Base-by-base conservation (phyloP, 2,797 vertebrate species). In the Ptychadena robeensis region DNA sequence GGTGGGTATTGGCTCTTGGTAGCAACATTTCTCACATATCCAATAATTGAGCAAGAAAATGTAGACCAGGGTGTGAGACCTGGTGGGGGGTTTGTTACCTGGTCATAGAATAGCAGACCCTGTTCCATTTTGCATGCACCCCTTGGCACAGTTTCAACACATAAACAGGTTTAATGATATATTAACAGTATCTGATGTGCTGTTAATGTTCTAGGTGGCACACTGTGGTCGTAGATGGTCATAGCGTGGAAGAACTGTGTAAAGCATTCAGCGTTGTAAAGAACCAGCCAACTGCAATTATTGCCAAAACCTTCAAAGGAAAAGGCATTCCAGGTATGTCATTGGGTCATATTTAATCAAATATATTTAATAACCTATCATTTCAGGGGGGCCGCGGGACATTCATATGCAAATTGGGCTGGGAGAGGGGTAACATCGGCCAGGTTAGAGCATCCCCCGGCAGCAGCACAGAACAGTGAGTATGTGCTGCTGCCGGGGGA, bases 241-340 rank as follows among this genome's bases (percentile, higher is more conserved):
- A 99, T 93, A 98, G 96, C 0, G 95, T 99, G 88, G 97, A 99
- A 75, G 97, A 98, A 88, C 93, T 99, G 75, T 99, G 96, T 91
- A 98, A 98, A 89, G 97, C 96, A 85, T 94, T 99, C n/a, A 94
- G 94, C 85, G 95, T 96, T 87, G 93, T 95, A 44, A 95, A 95
- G 79, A 95, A 98, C 88, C 96, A 98, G 80, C 97, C 97, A 11
- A 97, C 95, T 0, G 96, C 95, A 86, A 96, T 98, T 91, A 96
- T 98, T 28, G 96, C 97, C 83, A 98, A 96, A 92, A 99, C 97
- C 77, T 94, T 93, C 87, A 98, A 99, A 90, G 97, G 97, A 86
- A 97, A 95, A 91, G 97, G 97, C 85, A 98, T 98, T 86, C 83
- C 96, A 90, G 97, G 97, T 98, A 93, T 89, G 25, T 25, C 35